Evolutionary conservation across 1,140 invertebrate species (phyloP).

Genomic region (Drosophila asahinai): DNA sequence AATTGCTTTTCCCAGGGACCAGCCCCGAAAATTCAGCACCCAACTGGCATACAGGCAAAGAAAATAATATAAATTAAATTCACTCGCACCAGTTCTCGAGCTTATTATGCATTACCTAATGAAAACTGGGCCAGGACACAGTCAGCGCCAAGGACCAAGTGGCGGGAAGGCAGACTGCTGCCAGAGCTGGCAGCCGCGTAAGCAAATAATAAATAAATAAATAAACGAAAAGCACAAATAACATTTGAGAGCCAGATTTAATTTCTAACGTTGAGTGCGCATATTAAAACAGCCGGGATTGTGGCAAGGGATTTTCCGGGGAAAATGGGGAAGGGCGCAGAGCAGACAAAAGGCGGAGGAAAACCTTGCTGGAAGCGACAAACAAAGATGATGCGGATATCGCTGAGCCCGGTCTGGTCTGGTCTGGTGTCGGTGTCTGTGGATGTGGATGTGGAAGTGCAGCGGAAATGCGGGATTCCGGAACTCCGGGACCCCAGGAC

Average conservation of each 20-base stretch:
- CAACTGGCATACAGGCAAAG: conserved; percentile 5
- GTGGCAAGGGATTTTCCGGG: conserved; percentile 31
- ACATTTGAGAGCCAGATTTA: conserved; percentile 83
- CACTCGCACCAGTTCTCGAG: conserved; percentile 52
- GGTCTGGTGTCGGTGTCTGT: conserved; percentile 25
- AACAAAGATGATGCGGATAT: conserved; percentile 82
- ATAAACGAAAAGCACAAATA: conserved; percentile 84
- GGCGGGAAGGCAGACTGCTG: conserved; percentile 1
- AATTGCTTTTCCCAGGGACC: conserved; percentile 39
- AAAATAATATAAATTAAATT: conserved; percentile 72
- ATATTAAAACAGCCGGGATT: conserved; percentile 73
- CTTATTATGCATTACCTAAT: conserved; percentile 82
- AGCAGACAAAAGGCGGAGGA: conserved; percentile 34
- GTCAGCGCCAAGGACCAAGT: conserved; percentile 8
- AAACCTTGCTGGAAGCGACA: conserved; percentile 59
- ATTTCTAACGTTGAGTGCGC: conserved; percentile 84
- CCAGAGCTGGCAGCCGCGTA: conserved; percentile 52
- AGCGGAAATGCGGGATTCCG: conserved; percentile 74
- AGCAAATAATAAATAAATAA: conserved; percentile 83
- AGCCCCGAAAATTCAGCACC: conserved; percentile 12
- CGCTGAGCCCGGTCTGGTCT: conserved; percentile 49
- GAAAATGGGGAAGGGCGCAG: conserved; percentile 10
- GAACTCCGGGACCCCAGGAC: background rate
- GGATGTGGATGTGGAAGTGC: conserved; percentile 44
- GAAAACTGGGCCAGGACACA: conserved; percentile 64